These are phyloP conservation scores for Martes martes DNA, from an alignment of 2,113 vertebrate genomes.

Conservation along the genomic window DNA sequence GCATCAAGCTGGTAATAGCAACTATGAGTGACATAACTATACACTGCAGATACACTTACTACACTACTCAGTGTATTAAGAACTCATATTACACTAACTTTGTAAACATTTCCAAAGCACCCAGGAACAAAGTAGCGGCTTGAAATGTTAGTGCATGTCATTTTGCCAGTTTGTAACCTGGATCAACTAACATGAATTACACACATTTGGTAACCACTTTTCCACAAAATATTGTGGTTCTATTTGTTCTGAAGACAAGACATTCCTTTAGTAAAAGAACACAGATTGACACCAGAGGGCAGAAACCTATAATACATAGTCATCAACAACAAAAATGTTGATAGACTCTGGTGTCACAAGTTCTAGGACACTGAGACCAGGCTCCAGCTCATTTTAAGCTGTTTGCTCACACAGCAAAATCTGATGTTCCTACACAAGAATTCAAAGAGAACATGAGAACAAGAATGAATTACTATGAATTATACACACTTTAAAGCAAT, in stretches of 20 bases:
- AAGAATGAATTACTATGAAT: not conserved
- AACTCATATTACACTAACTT: not conserved
- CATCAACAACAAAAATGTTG: not conserved
- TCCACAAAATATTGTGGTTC: not conserved
- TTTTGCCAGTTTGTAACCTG: not conserved
- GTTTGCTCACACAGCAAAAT: not conserved
- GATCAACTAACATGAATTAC: not conserved
- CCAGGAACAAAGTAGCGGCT: not conserved
- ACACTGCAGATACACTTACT: not conserved
- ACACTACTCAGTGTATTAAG: not conserved
- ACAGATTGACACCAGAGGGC: not conserved
- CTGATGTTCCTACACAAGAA: not conserved
- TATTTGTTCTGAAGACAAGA: conserved; percentile 2
- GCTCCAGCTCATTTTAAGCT: not conserved
- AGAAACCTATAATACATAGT: not conserved
- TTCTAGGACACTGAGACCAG: not conserved
- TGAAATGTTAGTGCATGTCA: not conserved
- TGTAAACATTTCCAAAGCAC: not conserved
- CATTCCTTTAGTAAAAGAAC: not conserved
- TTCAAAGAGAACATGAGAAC: not conserved
- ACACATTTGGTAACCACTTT: not conserved
- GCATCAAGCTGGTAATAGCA: not conserved
- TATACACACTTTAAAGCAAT: not conserved
- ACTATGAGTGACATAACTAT: not conserved
- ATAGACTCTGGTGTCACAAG: not conserved